Percentiles rank a stretch among this genome's conserved stretches.
phyloP scores from a whole-genome alignment of 2,797 vertebrate species.

The Brachymystax lenok region DNA sequence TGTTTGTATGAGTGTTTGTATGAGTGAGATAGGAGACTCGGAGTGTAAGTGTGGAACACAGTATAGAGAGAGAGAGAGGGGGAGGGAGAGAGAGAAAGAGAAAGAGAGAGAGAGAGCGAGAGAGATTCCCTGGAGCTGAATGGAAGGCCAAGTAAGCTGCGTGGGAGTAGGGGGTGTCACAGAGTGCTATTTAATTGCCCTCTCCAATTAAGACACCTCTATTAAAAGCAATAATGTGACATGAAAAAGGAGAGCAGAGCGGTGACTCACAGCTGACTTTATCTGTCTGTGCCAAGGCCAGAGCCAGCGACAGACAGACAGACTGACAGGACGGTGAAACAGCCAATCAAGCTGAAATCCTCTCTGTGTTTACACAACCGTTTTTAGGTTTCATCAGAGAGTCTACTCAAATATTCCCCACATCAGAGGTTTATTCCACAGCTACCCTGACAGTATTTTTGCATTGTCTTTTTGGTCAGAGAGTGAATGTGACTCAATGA shows the following conservation, averaged over 20 bases:
- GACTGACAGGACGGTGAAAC: conserved; percentile 10
- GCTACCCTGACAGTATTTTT: not conserved
- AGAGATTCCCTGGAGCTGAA: not conserved
- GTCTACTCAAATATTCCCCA: conserved; percentile 23
- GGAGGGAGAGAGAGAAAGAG: too few species aligned
- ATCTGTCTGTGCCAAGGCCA: conserved; percentile 13
- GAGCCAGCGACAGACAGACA: conserved; percentile 9
- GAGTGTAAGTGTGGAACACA: not conserved
- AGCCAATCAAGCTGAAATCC: not conserved
- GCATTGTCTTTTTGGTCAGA: conserved; percentile 15
- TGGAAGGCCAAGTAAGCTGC: not conserved
- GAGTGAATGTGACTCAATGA: conserved; percentile 16
- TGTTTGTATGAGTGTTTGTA: too few species aligned
- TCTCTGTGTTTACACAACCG: conserved; percentile 16
- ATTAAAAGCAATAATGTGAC: conserved; percentile 19
- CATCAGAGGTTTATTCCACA: conserved; percentile 11
- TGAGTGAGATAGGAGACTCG: not conserved
- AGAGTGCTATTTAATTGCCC: conserved; percentile 13
- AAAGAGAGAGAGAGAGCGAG: too few species aligned
- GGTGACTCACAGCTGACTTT: not conserved
- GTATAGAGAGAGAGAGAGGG: too few species aligned
- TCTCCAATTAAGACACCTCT: conserved; percentile 18
- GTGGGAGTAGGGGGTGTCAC: not conserved
- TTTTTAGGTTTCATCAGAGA: conserved; percentile 12
- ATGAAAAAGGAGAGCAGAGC: not conserved